Evolutionary conservation across 2,888 invertebrate genomes (phyloP).

Genomic region (Pimpla rufipes): DNA sequence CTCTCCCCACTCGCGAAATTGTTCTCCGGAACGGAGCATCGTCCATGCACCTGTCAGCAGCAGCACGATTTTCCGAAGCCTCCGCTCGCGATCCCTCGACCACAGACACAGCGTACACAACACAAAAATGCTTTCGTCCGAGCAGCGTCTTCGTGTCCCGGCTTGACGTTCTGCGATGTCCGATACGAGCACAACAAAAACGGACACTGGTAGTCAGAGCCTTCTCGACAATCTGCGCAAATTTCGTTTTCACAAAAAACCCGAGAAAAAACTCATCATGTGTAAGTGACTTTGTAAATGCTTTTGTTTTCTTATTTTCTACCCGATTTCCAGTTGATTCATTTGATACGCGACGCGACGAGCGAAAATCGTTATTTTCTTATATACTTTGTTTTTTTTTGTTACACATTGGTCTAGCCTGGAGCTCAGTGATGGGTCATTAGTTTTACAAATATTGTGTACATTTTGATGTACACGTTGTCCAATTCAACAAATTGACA

Average conservation of each 20-base stretch:
- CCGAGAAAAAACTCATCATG: slow-evolving; percentile 79
- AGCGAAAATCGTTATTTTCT: no score
- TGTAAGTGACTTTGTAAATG: slow-evolving; percentile 73
- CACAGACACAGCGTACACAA: not conserved
- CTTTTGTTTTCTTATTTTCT: not conserved
- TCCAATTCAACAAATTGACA: no score
- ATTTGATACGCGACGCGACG: no score
- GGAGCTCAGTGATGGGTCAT: no score
- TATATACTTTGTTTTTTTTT: no score
- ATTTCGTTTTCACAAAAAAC: slow-evolving; percentile 90
- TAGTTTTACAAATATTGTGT: no score
- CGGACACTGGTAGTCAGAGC: slow-evolving; percentile 86
- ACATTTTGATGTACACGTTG: no score
- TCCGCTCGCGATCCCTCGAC: slow-evolving; percentile 1
- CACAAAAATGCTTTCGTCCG: slow-evolving; percentile 65
- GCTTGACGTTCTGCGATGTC: slow-evolving; percentile 79
- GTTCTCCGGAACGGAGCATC: slow-evolving; percentile 18
- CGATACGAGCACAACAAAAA: slow-evolving; percentile 81
- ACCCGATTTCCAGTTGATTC: no score
- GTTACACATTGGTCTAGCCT: no score
- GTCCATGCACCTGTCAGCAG: slow-evolving; percentile 38
- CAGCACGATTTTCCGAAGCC: slow-evolving; percentile 35
- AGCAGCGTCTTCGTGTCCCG: slow-evolving; percentile 60
- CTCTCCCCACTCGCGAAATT: not conserved
- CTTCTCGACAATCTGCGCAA: slow-evolving; percentile 89